Evolutionary conservation across 1,140 invertebrate species (phyloP).

Genomic region (Rhizoglyphus robini): DNA sequence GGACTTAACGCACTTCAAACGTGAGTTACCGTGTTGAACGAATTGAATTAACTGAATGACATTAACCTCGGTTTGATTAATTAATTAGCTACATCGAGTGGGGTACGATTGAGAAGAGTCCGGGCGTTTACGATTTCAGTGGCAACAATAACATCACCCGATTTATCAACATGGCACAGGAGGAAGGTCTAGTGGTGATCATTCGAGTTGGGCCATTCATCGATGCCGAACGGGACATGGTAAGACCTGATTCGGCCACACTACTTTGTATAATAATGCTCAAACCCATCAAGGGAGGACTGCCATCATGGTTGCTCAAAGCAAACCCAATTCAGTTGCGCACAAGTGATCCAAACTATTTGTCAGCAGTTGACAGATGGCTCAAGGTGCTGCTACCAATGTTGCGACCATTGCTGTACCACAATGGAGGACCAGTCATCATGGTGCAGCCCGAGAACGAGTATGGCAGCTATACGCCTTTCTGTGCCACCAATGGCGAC

Average conservation of each 20-base stretch:
- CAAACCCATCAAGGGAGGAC: slow-evolving; percentile 27
- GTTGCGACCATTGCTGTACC: slow-evolving; percentile 34
- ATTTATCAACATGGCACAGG: slow-evolving; percentile 60
- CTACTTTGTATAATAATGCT: neutral
- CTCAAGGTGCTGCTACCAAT: slow-evolving; percentile 32
- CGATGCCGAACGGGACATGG: slow-evolving; percentile 64
- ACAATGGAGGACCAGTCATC: slow-evolving; percentile 35
- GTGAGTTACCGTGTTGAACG: slow-evolving; percentile 41
- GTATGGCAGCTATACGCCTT: slow-evolving; percentile 24
- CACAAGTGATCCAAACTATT: slow-evolving; percentile 28
- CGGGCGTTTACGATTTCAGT: slow-evolving; percentile 51
- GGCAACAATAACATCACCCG: slow-evolving; percentile 45
- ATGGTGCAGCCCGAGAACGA: slow-evolving; percentile 32
- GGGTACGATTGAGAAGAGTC: slow-evolving; percentile 70
- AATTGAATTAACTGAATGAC: neutral
- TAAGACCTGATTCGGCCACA: too few species aligned
- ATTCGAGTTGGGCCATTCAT: slow-evolving; percentile 82
- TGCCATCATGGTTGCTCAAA: slow-evolving; percentile 33
- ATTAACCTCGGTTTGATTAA: neutral
- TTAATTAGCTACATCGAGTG: slow-evolving; percentile 51
- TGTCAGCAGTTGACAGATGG: slow-evolving; percentile 33
- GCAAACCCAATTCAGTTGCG: slow-evolving; percentile 23
- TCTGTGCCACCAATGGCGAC: slow-evolving; percentile 18
- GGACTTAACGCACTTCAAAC: slow-evolving; percentile 56
- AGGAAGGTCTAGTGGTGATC: slow-evolving; percentile 65